Evolutionary conservation across 2,888 invertebrate genomes (phyloP).

Genomic region (Lepidocyrtinus sp.): DNA sequence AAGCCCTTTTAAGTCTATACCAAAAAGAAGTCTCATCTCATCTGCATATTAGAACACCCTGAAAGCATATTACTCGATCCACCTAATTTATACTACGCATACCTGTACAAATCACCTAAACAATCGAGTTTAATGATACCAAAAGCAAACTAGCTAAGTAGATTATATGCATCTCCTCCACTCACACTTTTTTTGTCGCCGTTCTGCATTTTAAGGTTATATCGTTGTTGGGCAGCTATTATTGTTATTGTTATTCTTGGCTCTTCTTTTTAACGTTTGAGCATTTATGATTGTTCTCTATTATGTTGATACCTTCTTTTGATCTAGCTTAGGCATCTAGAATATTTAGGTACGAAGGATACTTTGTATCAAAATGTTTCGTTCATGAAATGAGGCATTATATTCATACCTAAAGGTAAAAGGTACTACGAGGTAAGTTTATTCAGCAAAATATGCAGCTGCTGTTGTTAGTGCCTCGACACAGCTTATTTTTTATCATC

Average conservation of each 20-base stretch:
- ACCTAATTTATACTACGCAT: constrained; percentile 6
- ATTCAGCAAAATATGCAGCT: constrained; percentile 35
- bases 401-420: constrained; percentile 27
- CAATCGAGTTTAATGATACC: constrained; percentile 4
- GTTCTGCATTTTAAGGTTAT: neutral
- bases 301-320: constrained; percentile 1
- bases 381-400: neutral
- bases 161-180: constrained; percentile 7
- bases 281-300: constrained; percentile 7
- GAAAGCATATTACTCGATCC: neutral
- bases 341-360: neutral
- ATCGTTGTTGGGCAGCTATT: neutral
- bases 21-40: neutral
- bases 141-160: constrained; percentile 4
- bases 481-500: constrained; percentile 38
- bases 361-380: neutral
- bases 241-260: constrained; percentile 19
- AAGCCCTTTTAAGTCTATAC: neutral
- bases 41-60: constrained; percentile 20
- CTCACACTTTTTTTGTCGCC: neutral
- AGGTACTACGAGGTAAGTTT: constrained; percentile 35
- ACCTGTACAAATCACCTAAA: neutral
- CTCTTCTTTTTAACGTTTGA: constrained; percentile 12
- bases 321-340: neutral
- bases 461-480: constrained; percentile 33